These are phyloP conservation scores for Caenorhabditis inopinata DNA, from an alignment of 1,140 invertebrate species.

Conservation along the genomic window DNA sequence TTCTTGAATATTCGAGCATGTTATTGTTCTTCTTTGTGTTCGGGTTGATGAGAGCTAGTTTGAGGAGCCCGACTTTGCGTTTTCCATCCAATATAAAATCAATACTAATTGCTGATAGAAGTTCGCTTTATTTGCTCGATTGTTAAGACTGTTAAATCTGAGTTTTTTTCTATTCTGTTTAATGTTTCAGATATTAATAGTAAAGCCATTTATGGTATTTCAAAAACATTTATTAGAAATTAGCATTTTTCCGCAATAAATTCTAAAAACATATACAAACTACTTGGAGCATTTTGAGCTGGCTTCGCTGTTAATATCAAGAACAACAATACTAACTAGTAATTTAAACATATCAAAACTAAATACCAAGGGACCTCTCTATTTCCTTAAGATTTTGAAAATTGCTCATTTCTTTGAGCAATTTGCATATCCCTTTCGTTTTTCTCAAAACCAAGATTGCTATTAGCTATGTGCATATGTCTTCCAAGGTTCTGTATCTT, in stretches of 20 bases:
- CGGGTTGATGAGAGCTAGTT: neutral
- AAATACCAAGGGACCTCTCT: too few species aligned
- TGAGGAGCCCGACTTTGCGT: neutral
- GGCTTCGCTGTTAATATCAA: too few species aligned
- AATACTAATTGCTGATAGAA: neutral
- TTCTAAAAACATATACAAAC: too few species aligned
- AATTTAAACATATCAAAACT: too few species aligned
- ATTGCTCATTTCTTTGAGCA: neutral
- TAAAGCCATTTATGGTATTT: too few species aligned
- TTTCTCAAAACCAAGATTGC: neutral
- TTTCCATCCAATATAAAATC: neutral
- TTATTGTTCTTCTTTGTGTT: neutral
- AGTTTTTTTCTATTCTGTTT: neutral
- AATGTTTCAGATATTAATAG: too few species aligned
- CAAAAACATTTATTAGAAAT: too few species aligned
- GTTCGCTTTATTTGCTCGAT: too few species aligned
- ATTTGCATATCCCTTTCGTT: neutral
- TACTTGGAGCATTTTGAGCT: too few species aligned
- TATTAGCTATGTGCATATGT: slow-evolving; percentile 16
- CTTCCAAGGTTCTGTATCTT: neutral
- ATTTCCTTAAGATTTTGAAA: too few species aligned
- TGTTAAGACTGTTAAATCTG: neutral
- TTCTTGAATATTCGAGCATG: neutral
- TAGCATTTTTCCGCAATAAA: too few species aligned
- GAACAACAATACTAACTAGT: too few species aligned